Percentiles rank a stretch among this genome's conserved stretches.
Conservation (phyloP, 2,113 vertebrate genomes). For the Mirza zaza region DNA sequence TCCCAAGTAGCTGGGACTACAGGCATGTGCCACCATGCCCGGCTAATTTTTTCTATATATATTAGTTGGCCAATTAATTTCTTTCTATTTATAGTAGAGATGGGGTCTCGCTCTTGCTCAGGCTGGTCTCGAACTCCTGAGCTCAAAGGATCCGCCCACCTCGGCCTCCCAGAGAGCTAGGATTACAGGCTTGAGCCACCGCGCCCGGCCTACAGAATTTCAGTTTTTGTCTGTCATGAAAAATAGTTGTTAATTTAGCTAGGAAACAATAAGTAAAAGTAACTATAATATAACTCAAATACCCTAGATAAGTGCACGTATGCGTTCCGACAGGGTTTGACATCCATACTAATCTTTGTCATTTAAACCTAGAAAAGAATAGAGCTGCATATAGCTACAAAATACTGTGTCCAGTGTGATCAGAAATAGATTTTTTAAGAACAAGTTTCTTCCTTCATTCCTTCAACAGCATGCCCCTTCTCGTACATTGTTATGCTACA, state of each 20-base stretch:
- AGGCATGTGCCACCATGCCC: no score
- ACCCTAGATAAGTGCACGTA: background rate
- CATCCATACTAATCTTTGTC: background rate
- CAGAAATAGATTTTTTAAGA: background rate
- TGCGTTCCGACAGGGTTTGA: background rate
- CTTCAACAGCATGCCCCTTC: background rate
- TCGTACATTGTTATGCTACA: background rate
- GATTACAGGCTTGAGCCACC: no score
- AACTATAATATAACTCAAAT: background rate
- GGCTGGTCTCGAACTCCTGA: no score
- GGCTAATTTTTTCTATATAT: no score
- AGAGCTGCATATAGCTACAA: background rate
- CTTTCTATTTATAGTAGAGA: no score
- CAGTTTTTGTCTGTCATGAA: background rate
- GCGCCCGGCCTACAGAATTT: no score
- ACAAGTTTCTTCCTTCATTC: slow-evolving; percentile 23
- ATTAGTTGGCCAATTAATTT: no score
- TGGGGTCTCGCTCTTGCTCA: no score
- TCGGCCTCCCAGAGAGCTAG: no score
- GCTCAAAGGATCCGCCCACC: no score
- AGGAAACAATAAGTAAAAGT: background rate
- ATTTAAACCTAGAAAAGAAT: background rate
- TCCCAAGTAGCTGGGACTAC: no score
- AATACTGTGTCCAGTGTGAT: background rate
- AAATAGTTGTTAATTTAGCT: background rate